Base-by-base conservation (phyloP, 2,888 invertebrate genomes). In the Pterostichus madidus region DNA sequence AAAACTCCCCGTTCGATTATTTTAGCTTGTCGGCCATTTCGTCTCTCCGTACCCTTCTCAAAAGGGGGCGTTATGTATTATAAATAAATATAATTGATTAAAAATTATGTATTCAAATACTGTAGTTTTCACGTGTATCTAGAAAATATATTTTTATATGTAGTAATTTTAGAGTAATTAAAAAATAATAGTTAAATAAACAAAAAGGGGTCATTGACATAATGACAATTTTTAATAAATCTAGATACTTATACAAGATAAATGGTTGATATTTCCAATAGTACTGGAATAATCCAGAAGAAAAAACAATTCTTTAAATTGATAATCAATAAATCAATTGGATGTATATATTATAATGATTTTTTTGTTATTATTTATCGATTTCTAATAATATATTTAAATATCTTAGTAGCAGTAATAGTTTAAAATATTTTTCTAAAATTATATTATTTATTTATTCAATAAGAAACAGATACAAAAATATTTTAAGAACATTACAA, bases 31-130 rank as follows among this genome's bases (percentile, higher is more conserved):
- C 68, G 68, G 68, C 68, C 68, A 71, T 71, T 71, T 71, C 68
- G 44, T 44, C 68, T 71, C 17, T 13, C 46, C 73, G 83, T 80
- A 71, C 79, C 71, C 79, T 77, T 80, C 61, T 68, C 73, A 75
- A 71, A 71, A 61, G 71, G 71, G 64, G 71, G 79, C 68, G 68
- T 44, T 71, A 71, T 24, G 13, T 71, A 71, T 71, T 71, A 71
- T 44, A 71, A 71, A 71, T 17, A 71, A 71, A 17, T 71, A 71
- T 15, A 13, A 71, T 71, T 71, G 39, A 44, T 8, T 13, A 44
- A 71, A 3, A 49, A 39, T 7, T 52, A 56, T 56, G 5, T 10
- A 17, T 17, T 56, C 5, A 10, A 17, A 56, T 39, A 39, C 5
- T 39, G 7, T 8, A 8, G 5, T 39, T 1, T 5, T 6, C 39